Percentiles rank a stretch among this genome's conserved stretches.
phyloP scores from a whole-genome alignment of 2,888 invertebrate species.

The Auanema sp. region DNA sequence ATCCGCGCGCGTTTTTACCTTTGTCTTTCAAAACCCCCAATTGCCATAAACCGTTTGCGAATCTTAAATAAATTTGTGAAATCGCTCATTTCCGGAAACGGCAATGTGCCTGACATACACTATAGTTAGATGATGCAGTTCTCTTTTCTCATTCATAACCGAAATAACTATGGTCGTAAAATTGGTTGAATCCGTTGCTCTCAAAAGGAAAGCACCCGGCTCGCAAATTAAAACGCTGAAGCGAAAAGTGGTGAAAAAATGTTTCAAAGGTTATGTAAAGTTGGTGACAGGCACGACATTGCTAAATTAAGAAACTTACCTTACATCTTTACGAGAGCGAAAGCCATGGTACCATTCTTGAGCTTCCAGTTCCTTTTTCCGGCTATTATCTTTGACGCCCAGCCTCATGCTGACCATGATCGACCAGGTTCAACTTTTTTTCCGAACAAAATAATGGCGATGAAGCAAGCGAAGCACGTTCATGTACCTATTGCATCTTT shows the following conservation, averaged over 20 bases:
- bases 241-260: background rate
- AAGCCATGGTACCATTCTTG: constrained; percentile 44
- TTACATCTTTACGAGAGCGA: constrained; percentile 36
- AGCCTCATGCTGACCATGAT: too few species aligned
- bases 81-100: background rate
- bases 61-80: constrained; percentile 1
- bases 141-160: constrained; percentile 17
- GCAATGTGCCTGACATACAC: constrained; percentile 5
- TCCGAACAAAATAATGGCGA: too few species aligned
- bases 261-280: background rate
- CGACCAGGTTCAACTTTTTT: too few species aligned
- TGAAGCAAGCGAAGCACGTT: too few species aligned
- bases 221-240: constrained; percentile 24
- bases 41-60: constrained; percentile 18
- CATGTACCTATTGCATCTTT: too few species aligned
- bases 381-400: too few species aligned
- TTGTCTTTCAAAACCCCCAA: constrained; percentile 11
- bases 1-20: constrained; percentile 12
- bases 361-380: constrained; percentile 24
- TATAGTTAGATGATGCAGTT: constrained; percentile 16
- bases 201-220: constrained; percentile 45
- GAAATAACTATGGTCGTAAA: constrained; percentile 29
- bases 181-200: constrained; percentile 33
- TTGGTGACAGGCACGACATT: too few species aligned
- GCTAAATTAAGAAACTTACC: constrained; percentile 21